Evolutionary conservation across 2,888 invertebrate species (phyloP).

Genomic region (Nephrocerus scutellatus): DNA sequence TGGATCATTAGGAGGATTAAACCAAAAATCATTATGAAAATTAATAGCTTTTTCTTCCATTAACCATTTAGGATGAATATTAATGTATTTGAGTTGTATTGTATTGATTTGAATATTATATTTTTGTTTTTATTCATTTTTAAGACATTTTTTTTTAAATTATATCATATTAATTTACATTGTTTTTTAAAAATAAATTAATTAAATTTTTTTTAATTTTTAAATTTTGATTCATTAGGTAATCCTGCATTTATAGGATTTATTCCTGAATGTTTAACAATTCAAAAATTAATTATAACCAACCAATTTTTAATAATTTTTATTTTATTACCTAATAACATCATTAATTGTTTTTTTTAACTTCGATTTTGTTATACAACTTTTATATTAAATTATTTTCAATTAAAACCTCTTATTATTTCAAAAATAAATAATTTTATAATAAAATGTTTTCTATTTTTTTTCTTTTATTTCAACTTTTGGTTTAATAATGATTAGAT

Average conservation of each 20-base stretch:
- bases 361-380: slow-evolving; percentile 50
- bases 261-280: slow-evolving; percentile 55
- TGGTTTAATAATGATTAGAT: slow-evolving; percentile 33
- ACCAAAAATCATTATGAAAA: no score
- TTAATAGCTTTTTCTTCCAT: no score
- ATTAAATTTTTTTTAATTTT: slow-evolving; percentile 51
- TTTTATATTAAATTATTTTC: slow-evolving; percentile 49
- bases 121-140: no score
- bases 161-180: no score
- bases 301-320: slow-evolving; percentile 47
- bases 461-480: slow-evolving; percentile 31
- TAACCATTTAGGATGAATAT: no score
- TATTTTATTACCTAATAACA: slow-evolving; percentile 49
- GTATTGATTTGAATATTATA: no score
- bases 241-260: slow-evolving; percentile 59
- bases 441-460: slow-evolving; percentile 29
- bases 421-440: slow-evolving; percentile 41
- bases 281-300: slow-evolving; percentile 50
- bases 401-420: slow-evolving; percentile 48
- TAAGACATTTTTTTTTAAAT: no score
- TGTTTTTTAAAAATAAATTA: slow-evolving; percentile 37
- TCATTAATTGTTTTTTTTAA: slow-evolving; percentile 54
- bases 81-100: no score
- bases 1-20: no score
- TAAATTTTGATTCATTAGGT: slow-evolving; percentile 54